Evolutionary conservation across 2,888 invertebrate genomes (phyloP), one percentile per base, ranked within the genome.

Genomic region (Tipula confusa): DNA sequence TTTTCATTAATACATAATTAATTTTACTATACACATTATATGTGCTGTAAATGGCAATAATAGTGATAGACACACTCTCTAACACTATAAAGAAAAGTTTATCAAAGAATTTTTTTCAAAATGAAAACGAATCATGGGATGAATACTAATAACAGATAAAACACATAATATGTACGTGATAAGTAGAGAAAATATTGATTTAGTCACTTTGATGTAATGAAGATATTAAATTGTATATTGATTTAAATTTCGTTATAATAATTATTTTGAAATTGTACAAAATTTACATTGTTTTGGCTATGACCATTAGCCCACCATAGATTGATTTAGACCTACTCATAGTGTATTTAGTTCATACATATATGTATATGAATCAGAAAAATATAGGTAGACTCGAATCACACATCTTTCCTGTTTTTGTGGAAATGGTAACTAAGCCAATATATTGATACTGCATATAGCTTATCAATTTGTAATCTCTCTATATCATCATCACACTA

Each of bases 151-250:
- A 28, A 13, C 29, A 43, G 83, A 83, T 83, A 43, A 83, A 33
- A 29, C 83, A 83, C 83, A 83, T 48, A 83, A 83, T 83, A 83
- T 48, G 83, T 83, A 83, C 83, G 83, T 83, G 83, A 83, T 83
- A 48, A 83, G 83, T 83, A 48, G 83, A 48, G 83, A 29, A 83
- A 83, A 83, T 83, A 83, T 83, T 83, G 83, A 83, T 83, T 83
- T 83, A 83, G 83, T 64, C 64, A 24, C 64, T 64, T 64, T 0
- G 0, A 15, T 64, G 64, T 24, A 64, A 64, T 9, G 64, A 64
- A 64, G 24, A 64, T 64, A 64, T 24, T 64, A 64, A 64, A 1
- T 64, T 64, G 9, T 24, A 15, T 64, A 24, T 64, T 64, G 64
- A 64, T 64, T 64, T 64, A 64, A 24, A 64, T 18, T 24, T 64